phyloP scores from a whole-genome alignment of 2,888 invertebrate genomes.

The Sceliomorpha sp. region DNA sequence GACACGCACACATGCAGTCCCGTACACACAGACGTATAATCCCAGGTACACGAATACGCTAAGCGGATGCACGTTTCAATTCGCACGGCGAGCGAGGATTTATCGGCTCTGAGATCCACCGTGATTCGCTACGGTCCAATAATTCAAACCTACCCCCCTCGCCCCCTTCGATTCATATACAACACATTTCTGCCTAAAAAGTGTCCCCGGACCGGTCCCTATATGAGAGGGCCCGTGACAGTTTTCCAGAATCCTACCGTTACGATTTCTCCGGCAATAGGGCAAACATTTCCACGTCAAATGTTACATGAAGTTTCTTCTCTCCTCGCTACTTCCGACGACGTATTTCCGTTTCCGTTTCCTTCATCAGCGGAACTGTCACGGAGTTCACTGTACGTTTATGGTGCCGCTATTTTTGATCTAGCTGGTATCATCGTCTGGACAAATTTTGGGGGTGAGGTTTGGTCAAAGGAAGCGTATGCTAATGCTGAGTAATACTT shows the following conservation, averaged over 20 bases:
- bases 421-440: constrained; percentile 2
- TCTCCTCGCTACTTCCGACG: constrained; percentile 8
- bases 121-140: constrained; percentile 39
- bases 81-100: constrained; percentile 29
- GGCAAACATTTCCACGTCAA: constrained; percentile 22
- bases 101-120: constrained; percentile 49
- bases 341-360: constrained; percentile 31
- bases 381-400: constrained; percentile 4
- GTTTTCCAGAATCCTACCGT: too few species aligned
- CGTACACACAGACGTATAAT: constrained; percentile 30
- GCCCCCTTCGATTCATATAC: neutral
- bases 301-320: constrained; percentile 19
- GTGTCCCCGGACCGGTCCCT: neutral
- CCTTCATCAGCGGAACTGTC: constrained; percentile 24
- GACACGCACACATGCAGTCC: constrained; percentile 5
- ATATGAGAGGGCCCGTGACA: too few species aligned
- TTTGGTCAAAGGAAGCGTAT: constrained; percentile 33
- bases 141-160: constrained; percentile 1
- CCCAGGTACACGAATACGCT: constrained; percentile 47
- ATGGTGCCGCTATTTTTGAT: constrained; percentile 20
- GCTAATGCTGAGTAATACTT: constrained; percentile 25
- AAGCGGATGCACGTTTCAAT: constrained; percentile 49
- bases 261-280: neutral
- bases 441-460: constrained; percentile 30
- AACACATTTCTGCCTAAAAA: neutral